Evolutionary conservation across 2,888 invertebrate species (phyloP).

Genomic region (Leptura quadrifasciata): DNA sequence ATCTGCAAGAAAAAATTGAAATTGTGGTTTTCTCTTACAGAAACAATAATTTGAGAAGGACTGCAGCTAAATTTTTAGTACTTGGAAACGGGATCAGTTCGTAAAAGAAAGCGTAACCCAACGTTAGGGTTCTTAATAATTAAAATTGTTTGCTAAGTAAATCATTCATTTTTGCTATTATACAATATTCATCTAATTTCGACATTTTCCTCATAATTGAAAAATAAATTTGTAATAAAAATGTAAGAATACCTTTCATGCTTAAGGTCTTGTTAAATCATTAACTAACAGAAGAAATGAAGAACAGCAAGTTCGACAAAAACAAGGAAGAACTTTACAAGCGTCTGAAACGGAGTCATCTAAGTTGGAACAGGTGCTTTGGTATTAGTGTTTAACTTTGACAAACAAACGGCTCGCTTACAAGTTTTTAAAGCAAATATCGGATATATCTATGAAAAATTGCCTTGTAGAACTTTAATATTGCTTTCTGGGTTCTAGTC

Average conservation of each 20-base stretch:
- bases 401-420: constrained; percentile 60
- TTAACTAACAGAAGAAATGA: constrained; percentile 29
- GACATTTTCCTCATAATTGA: too few species aligned
- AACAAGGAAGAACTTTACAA: constrained; percentile 29
- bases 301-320: constrained; percentile 17
- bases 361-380: constrained; percentile 56
- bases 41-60: too few species aligned
- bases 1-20: too few species aligned
- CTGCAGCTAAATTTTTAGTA: too few species aligned
- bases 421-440: constrained; percentile 41
- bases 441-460: background rate
- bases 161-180: too few species aligned
- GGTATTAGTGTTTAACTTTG: constrained; percentile 57
- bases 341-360: constrained; percentile 40
- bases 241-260: background rate
- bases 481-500: background rate
- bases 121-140: too few species aligned
- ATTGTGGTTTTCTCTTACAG: too few species aligned
- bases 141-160: too few species aligned
- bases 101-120: too few species aligned
- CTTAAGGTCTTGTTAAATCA: constrained; percentile 31
- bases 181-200: too few species aligned
- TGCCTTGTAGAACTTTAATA: background rate
- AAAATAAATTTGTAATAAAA: background rate
- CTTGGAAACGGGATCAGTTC: too few species aligned